Evolutionary conservation across 2,113 vertebrate species (phyloP), one percentile per base, ranked within the genome.

Genomic region (Rana temporaria): DNA sequence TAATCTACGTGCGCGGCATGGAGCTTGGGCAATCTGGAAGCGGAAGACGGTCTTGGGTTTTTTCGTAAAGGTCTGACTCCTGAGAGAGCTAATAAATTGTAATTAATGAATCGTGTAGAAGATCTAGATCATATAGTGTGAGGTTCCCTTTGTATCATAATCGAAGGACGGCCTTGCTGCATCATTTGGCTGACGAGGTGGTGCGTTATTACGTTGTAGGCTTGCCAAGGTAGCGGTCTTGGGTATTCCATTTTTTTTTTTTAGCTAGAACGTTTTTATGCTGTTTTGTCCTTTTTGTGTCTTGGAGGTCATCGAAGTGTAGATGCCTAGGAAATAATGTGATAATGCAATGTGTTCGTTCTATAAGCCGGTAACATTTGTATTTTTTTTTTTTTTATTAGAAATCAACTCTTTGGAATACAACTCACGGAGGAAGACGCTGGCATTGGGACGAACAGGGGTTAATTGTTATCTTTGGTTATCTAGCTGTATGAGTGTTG

Each of bases 381-480:
- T 88, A 73, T 87, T 42, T 87, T 85, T 84, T 85, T 84, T 87
- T 8, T 6, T 38, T 38, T 4, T 82, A 86, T 88, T 85, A 82
- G 26, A 88, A 87, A 68, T 79, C 74, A 66, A 60, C 70, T 64
- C 70, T 65, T 42, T 22, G 85, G 81, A 88, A n/a, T 20, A 85
- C 85, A 80, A 72, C 70, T 16, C 1, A 19, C 8, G 42, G 19
- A 59, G n/a, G 26, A n/a, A 48, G 71, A 55, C 20, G 63, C 20
- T n/a, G 24, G 30, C n/a, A 26, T 64, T 68, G 63, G 81, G 63
- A 76, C 76, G 81, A 83, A 8, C 86, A 90, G 95, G 94, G 95
- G 95, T 95, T 96, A 93, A 91, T 92, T 96, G 94, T 95, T 94
- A 92, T 95, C 92, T 96, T 93, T 94, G 93, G 93, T 93, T 94